Evolutionary conservation across 2,888 invertebrate species (phyloP), one percentile per base, ranked within the genome.

Genomic region (Drosophila imparisetae): DNA sequence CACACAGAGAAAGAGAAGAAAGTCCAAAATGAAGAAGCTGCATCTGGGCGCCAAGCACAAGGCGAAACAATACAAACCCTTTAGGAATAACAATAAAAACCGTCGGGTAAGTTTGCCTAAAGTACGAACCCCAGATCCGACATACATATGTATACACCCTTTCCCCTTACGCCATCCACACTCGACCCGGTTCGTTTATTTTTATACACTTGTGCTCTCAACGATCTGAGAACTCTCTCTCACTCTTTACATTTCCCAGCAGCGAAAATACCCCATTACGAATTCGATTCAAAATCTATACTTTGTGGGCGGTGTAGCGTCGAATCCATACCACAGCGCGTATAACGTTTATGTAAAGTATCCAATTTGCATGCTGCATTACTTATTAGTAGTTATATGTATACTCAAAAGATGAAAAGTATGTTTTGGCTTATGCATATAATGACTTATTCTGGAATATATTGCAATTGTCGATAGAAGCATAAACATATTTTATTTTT

Each of bases 21-120:
- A 63, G 38, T 21, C 38, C 70, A 76, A 60, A 36, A 91, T 91
- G 91, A 92, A 91, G 86, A 91, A 91, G 66, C 80, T 91, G 40
- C 91, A 92, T 78, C 79, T 91, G 75, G 90, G 88, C 64, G 91
- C 80, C 68, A 90, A 91, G 63, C 63, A 67, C 45, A 91, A 88
- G 80, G 67, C 71, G 40, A 88, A 90, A 49, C 57, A 85, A 27
- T 88, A 88, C 57, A 88, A 89, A 38, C 88, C 92, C 83, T 92
- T 92, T 76, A 82, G 80, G 83, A 89, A 85, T 72, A 89, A 91
- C 78, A 92, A 88, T 71, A 89, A 91, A 78, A 92, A 89, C 66
- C 91, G 92, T 73, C 89, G 92, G 92, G 92, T 92, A 86, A 92
- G 92, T 92, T 86, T 91, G 92, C 75, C 67, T 36, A 38, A 72